A percentile compares a stretch with the other conserved stretches of the same genome.
Conservation (phyloP, 2,888 invertebrate species). For the Apamea crenata region DNA sequence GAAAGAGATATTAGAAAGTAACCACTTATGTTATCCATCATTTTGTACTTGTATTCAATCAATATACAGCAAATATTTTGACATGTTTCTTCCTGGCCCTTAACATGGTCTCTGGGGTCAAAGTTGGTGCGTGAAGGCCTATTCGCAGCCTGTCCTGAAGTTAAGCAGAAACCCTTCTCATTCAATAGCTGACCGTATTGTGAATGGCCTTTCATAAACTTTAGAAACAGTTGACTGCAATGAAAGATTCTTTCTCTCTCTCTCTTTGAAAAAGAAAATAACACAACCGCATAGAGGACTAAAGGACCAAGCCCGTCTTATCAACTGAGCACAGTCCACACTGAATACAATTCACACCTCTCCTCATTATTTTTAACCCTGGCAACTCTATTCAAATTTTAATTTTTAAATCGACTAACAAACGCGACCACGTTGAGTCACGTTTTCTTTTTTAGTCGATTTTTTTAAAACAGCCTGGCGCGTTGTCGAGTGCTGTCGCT, state of each 20-base stretch:
- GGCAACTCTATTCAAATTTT: constrained; percentile 65
- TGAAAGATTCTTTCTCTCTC: constrained; percentile 2
- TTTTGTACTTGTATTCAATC: constrained; percentile 7
- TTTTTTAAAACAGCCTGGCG: constrained; percentile 39
- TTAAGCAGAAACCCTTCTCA: background rate
- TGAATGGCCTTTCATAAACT: constrained; percentile 19
- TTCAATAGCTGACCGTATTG: background rate
- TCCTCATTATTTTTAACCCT: constrained; percentile 67
- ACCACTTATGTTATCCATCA: constrained; percentile 18
- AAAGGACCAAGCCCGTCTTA: constrained; percentile 36
- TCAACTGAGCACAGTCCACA: constrained; percentile 38
- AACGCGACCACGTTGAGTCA: constrained; percentile 41
- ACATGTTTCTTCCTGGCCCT: background rate
- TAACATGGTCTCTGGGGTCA: background rate
- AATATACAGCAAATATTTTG: constrained; percentile 11
- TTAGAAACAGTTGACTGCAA: constrained; percentile 10
- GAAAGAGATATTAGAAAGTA: constrained; percentile 32
- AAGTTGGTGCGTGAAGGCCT: background rate
- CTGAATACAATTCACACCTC: constrained; percentile 58
- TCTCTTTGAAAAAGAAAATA: constrained; percentile 29
- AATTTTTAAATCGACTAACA: constrained; percentile 60
- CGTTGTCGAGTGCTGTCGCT: constrained; percentile 32
- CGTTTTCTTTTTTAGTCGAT: constrained; percentile 53
- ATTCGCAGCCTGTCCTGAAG: background rate
- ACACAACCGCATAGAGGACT: background rate